Conservation (phyloP, 92 coral and sea anemone genomes). For the Phenganax subtilis region DNA sequence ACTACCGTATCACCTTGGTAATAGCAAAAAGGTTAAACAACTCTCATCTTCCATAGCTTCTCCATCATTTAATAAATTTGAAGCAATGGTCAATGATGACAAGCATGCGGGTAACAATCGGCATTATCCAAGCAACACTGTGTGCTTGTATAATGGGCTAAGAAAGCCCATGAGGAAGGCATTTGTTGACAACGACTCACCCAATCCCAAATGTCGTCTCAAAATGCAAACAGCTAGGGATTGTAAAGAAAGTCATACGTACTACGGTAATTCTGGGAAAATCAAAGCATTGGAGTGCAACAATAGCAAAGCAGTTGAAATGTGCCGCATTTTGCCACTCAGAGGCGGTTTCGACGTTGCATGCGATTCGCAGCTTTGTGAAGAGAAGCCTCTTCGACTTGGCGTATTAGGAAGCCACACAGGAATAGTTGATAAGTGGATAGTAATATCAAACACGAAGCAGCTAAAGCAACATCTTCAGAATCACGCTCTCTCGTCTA, state of each 20-base stretch:
- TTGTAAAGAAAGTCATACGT: conserved; percentile 6
- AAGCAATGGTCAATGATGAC: conserved; percentile 11
- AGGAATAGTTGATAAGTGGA: conserved; percentile 22
- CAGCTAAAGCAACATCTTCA: neutral
- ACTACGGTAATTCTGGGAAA: conserved; percentile 12
- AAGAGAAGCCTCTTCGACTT: conserved; percentile 1
- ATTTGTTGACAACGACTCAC: neutral
- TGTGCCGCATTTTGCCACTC: neutral
- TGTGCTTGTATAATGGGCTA: conserved; percentile 47
- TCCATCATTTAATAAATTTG: neutral
- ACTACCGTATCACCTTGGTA: too few species aligned
- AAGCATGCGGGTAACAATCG: conserved; percentile 9
- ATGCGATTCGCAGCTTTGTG: neutral
- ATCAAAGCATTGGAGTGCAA: neutral
- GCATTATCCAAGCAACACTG: conserved; percentile 44
- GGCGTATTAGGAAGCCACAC: conserved; percentile 4
- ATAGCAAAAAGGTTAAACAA: neutral
- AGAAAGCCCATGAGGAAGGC: conserved; percentile 11
- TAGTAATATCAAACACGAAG: neutral
- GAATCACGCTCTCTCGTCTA: conserved; percentile 1
- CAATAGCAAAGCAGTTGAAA: neutral
- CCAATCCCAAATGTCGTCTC: neutral
- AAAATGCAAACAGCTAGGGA: conserved; percentile 9
- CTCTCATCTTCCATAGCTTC: neutral
- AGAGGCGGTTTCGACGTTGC: neutral